phyloP scores from a whole-genome alignment of 2,113 vertebrate genomes.

The Phocoena sinus region DNA sequence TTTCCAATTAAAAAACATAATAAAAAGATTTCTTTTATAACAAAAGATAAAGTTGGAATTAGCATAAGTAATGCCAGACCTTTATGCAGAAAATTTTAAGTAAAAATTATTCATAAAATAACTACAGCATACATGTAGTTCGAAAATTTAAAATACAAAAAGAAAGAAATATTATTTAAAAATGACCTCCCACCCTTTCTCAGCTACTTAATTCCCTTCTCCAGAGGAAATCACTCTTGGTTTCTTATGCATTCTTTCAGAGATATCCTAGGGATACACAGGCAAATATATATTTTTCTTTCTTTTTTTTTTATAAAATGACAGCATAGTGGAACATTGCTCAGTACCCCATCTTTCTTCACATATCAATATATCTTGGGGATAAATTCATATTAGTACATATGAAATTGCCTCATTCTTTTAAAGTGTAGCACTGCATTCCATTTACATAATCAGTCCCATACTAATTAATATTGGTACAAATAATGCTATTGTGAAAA shows the following conservation, averaged over 20 bases:
- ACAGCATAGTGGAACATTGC: not conserved
- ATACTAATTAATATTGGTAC: not conserved
- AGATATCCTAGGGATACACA: not conserved
- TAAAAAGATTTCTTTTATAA: not conserved
- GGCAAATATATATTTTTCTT: not conserved
- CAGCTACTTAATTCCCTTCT: not conserved
- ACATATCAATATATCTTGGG: not conserved
- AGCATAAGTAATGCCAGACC: not conserved
- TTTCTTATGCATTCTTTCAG: not conserved
- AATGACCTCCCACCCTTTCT: not conserved
- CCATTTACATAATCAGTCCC: not conserved
- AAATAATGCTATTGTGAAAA: not conserved
- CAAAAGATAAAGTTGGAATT: not conserved
- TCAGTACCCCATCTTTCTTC: not conserved
- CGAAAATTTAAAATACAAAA: not conserved
- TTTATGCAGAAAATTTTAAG: not conserved
- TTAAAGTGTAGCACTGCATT: not conserved
- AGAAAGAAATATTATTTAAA: not conserved
- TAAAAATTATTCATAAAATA: not conserved
- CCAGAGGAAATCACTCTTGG: not conserved
- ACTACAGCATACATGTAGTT: not conserved
- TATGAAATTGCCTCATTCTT: not conserved
- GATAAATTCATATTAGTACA: not conserved
- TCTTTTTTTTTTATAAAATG: not conserved
- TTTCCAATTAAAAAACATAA: not conserved